Evolutionary conservation across 1,140 invertebrate genomes (phyloP).

Genomic region (Galleria mellonella): DNA sequence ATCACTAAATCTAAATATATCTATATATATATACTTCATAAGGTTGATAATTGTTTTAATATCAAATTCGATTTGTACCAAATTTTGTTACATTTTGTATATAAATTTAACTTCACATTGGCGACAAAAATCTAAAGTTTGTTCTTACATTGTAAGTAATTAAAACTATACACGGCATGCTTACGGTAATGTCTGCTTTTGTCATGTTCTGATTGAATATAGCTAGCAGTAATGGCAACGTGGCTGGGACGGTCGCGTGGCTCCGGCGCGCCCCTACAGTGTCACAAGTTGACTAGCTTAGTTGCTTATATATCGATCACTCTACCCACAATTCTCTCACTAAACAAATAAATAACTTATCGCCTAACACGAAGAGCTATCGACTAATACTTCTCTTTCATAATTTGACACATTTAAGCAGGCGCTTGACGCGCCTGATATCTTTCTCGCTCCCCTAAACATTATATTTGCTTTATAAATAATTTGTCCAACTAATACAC

Average conservation of each 20-base stretch:
- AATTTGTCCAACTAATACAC: constrained; percentile 66
- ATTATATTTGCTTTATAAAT: constrained; percentile 44
- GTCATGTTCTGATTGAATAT: constrained; percentile 29
- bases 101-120: too few relatives aligned
- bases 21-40: constrained; percentile 35
- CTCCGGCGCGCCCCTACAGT: constrained; percentile 16
- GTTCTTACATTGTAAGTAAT: constrained; percentile 17
- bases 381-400: constrained; percentile 17
- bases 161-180: constrained; percentile 22
- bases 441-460: constrained; percentile 18
- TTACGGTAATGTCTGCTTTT: constrained; percentile 17
- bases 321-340: constrained; percentile 50
- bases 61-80: constrained; percentile 64
- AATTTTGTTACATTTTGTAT: constrained; percentile 29
- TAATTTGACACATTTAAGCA: constrained; percentile 35
- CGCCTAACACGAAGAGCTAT: constrained; percentile 44
- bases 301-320: constrained; percentile 62
- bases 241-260: constrained; percentile 55
- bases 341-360: constrained; percentile 71
- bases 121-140: constrained; percentile 2
- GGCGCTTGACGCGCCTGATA: constrained; percentile 22
- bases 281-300: constrained; percentile 66
- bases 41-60: constrained; percentile 34
- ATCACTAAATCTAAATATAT: constrained; percentile 33
- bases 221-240: constrained; percentile 55